A percentile compares a stretch with the other conserved stretches of the same genome.
Evolutionary conservation across 2,888 invertebrate genomes (phyloP).

Genomic region (Hartigia nigra): DNA sequence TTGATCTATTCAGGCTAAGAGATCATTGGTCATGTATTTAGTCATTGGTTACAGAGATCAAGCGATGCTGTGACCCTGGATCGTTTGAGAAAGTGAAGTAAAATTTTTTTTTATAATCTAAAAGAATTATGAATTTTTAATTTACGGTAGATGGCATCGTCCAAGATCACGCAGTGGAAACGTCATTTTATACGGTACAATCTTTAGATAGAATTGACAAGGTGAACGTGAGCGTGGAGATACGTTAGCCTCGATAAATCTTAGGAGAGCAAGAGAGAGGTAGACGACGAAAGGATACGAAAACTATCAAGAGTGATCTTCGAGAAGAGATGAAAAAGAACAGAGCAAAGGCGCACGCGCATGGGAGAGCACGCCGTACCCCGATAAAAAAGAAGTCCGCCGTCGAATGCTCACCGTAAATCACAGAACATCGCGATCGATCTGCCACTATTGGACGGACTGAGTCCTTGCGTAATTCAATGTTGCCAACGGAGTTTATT

Average conservation of each 20-base stretch:
- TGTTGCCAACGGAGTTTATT: neutral
- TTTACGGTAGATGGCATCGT: neutral
- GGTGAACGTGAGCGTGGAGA: neutral
- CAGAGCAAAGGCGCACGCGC: neutral
- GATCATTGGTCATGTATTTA: too few relatives aligned
- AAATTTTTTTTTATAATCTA: neutral
- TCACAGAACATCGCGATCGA: neutral
- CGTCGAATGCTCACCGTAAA: neutral
- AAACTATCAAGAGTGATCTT: neutral
- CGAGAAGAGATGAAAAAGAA: neutral
- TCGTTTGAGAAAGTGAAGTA: neutral
- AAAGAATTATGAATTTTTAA: neutral
- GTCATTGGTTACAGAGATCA: neutral
- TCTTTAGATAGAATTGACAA: neutral
- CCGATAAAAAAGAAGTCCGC: neutral
- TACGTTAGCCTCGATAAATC: neutral
- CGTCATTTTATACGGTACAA: neutral
- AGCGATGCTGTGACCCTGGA: neutral
- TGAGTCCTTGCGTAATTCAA: neutral
- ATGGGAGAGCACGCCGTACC: neutral
- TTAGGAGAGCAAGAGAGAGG: neutral
- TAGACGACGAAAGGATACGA: neutral
- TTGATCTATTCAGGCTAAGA: neutral
- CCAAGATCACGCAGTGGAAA: neutral
- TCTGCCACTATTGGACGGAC: neutral